Evolutionary conservation across 2,797 vertebrate genomes (phyloP).

Genomic region (Myioborus melanocephalus): DNA sequence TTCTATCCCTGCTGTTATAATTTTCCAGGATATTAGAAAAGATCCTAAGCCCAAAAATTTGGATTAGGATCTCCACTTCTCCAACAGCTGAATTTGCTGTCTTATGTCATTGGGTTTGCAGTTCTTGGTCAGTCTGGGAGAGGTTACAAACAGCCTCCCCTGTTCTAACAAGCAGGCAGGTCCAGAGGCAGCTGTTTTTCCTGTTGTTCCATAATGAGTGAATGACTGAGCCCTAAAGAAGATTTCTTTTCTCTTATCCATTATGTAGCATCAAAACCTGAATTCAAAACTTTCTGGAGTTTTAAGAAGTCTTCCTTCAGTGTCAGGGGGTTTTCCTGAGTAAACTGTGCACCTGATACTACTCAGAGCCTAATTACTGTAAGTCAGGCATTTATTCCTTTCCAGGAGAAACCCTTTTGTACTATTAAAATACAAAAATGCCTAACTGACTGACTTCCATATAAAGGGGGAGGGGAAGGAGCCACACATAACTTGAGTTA

Average conservation of each 20-base stretch:
- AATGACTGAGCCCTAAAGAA: background rate
- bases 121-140: background rate
- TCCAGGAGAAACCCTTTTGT: background rate
- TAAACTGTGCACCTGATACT: background rate
- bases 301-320: background rate
- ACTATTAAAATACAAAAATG: conserved; percentile 38
- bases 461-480: conserved; percentile 8
- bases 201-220: background rate
- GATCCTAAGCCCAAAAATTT: background rate
- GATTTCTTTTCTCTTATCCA: conserved; percentile 2
- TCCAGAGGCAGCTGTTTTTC: background rate
- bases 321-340: background rate
- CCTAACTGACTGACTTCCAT: conserved; percentile 19
- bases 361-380: background rate
- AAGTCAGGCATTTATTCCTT: background rate
- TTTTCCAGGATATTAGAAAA: background rate
- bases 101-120: background rate
- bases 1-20: background rate
- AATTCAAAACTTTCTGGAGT: background rate
- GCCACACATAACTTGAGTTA: conserved; percentile 47
- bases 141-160: background rate
- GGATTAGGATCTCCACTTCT: background rate
- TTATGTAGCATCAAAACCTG: background rate
- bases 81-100: background rate
- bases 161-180: background rate